Base-by-base conservation (phyloP, 2,888 invertebrate species). In the Elaeidobius kamerunicus region DNA sequence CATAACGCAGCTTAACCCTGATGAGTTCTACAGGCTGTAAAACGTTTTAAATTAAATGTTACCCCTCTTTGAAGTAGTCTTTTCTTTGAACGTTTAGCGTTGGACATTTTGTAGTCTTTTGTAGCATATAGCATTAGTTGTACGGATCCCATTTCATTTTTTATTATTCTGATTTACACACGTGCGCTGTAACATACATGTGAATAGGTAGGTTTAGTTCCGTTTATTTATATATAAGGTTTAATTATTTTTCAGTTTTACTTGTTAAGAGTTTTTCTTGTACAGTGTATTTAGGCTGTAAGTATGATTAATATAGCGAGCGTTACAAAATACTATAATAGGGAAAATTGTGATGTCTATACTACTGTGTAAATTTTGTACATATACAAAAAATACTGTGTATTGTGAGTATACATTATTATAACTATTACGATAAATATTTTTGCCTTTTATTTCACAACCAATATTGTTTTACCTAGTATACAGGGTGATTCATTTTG, bases 291-390 rank as follows among this genome's bases (percentile, higher is more conserved):
- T 69, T 67, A 56, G 72, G 69, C 66, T 70, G 68, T 73, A 72
- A 73, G 69, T 69, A 69, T 67, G 49, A 67, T 69, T n/a, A n/a
- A n/a, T 63, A 66, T 71, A 69, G 71, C 68, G 66, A 67, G 68
- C 69, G 69, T 72, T 73, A 70, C 68, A 69, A 66, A 66, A 63
- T 56, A 67, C 63, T 67, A 71, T 71, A 73, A 70, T 73, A 73
- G 72, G 72, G 71, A 73, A 56, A 73, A 74, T 73, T 75, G 74
- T 74, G 74, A 75, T 75, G 73, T 74, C 73, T 74, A 73, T 73
- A 73, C 69, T 73, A 72, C 62, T 72, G 68, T 75, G 74, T 75
- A 75, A 73, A 75, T 75, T 74, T 75, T 75, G 74, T 75, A 75
- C 73, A 75, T 75, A 75, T 65, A 65, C 67, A 67, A 69, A 65